Evolutionary conservation across 2,113 vertebrate genomes (phyloP).

Genomic region (Prionailurus bengalensis): DNA sequence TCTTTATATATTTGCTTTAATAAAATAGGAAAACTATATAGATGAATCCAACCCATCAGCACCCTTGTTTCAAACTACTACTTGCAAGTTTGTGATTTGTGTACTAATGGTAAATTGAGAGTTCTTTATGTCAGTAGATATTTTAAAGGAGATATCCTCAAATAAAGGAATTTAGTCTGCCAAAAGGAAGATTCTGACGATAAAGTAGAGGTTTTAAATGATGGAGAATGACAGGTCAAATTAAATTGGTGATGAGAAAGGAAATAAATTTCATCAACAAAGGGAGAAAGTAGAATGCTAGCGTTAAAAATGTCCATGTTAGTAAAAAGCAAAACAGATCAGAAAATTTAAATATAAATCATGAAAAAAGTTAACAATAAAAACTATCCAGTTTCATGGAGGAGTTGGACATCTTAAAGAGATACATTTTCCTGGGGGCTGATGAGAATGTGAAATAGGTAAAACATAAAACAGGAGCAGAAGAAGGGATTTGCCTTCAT

Average conservation of each 20-base stretch:
- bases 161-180: background rate
- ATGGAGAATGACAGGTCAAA: background rate
- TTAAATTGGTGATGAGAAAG: background rate
- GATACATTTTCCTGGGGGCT: background rate
- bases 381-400: background rate
- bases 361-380: background rate
- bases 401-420: background rate
- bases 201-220: background rate
- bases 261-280: background rate
- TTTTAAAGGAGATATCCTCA: background rate
- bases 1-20: constrained; percentile 26
- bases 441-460: background rate
- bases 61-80: background rate
- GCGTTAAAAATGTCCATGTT: background rate
- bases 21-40: constrained; percentile 2
- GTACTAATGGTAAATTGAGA: background rate
- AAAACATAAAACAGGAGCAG: background rate
- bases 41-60: background rate
- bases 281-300: background rate
- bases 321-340: background rate
- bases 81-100: background rate
- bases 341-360: background rate
- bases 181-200: constrained; percentile 14
- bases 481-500: background rate
- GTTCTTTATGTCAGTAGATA: background rate